phyloP scores from a whole-genome alignment of 64 coral and sea anemone species.

The Stylophora pistillata region DNA sequence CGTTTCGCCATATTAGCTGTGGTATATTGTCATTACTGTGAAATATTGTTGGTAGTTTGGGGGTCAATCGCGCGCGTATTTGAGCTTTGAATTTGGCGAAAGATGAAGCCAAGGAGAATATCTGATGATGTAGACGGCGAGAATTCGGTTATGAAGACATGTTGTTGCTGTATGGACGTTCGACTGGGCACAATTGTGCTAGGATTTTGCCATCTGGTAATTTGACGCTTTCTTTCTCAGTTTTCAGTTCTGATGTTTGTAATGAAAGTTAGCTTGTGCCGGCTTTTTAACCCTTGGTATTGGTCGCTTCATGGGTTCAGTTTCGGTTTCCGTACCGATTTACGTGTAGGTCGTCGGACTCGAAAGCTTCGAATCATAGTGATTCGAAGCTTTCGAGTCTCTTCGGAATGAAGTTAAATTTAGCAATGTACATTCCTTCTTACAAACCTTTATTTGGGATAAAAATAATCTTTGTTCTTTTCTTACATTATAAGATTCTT shows the following conservation, averaged over 20 bases:
- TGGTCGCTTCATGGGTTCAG: neutral
- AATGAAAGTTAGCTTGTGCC: too few relatives aligned
- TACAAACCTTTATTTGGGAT: too few relatives aligned
- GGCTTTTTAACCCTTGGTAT: neutral
- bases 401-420: too few relatives aligned
- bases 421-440: too few relatives aligned
- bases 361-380: too few relatives aligned
- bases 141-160: slow-evolving; percentile 80
- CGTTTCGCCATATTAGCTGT: neutral
- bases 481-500: too few relatives aligned
- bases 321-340: too few relatives aligned
- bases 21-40: neutral
- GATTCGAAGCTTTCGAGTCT: too few relatives aligned
- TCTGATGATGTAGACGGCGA: slow-evolving; percentile 67
- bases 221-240: neutral
- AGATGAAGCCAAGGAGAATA: slow-evolving; percentile 82
- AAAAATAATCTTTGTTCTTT: too few relatives aligned
- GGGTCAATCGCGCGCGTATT: neutral
- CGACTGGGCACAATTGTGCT: slow-evolving; percentile 89
- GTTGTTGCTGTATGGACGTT: slow-evolving; percentile 94
- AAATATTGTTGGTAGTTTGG: neutral
- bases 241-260: neutral
- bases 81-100: neutral
- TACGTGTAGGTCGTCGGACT: too few relatives aligned
- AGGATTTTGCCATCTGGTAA: slow-evolving; percentile 92